A percentile compares a stretch with the other conserved stretches of the same genome.
These are phyloP conservation scores for Tachyglossus aculeatus DNA, from an alignment of 2,797 vertebrate genomes.

Conservation along the genomic window DNA sequence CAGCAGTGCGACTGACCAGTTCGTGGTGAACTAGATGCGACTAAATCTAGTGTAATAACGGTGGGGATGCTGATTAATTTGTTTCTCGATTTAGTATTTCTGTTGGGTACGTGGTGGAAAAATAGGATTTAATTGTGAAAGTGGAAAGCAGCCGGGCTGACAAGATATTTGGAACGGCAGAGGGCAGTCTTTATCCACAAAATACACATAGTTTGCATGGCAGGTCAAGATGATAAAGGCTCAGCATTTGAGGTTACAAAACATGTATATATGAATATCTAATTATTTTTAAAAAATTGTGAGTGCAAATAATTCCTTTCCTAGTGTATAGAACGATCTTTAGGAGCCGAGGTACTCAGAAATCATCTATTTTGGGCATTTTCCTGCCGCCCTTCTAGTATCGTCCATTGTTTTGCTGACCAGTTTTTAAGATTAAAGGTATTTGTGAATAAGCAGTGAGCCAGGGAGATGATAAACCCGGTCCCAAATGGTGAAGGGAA, in stretches of 20 bases:
- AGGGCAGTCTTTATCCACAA: conserved; percentile 76
- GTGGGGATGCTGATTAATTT: conserved; percentile 37
- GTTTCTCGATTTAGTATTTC: conserved; percentile 30
- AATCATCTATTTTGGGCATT: conserved; percentile 27
- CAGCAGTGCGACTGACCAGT: neutral
- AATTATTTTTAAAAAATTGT: conserved; percentile 71
- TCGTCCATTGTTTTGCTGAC: conserved; percentile 43
- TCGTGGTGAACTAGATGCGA: neutral
- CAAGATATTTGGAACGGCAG: conserved; percentile 66
- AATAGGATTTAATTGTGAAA: neutral
- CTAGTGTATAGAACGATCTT: conserved; percentile 53
- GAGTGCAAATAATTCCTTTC: conserved; percentile 71
- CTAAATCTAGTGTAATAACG: conserved; percentile 18
- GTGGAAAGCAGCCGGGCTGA: neutral
- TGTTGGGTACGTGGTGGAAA: neutral
- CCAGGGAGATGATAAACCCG: conserved; percentile 47
- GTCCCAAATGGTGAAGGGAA: conserved; percentile 15
- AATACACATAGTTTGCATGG: conserved; percentile 10
- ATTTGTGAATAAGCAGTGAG: conserved; percentile 57
- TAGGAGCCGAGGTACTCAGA: conserved; percentile 57
- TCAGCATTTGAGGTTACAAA: conserved; percentile 27
- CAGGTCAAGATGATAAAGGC: neutral
- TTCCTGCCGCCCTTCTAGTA: conserved; percentile 13
- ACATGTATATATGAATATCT: conserved; percentile 46
- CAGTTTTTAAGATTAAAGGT: conserved; percentile 55